Conservation (phyloP, 2,113 vertebrate genomes). For the human (Homo sapiens) region DNA sequence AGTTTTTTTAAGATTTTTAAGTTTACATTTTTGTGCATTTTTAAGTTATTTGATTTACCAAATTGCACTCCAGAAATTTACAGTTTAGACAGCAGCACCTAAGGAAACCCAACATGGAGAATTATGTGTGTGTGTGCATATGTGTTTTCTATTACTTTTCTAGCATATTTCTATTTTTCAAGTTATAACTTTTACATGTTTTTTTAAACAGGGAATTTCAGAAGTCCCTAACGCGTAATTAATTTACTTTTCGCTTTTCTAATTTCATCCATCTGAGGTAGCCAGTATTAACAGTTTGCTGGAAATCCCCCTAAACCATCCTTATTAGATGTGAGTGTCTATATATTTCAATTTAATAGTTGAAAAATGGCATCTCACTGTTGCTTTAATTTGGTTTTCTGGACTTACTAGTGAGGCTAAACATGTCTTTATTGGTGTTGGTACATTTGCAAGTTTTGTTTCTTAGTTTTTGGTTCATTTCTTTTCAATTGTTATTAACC, state of each 20-base stretch:
- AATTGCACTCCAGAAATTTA: not conserved
- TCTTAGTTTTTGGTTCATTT: not conserved
- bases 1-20: too few species aligned
- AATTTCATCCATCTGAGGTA: not conserved
- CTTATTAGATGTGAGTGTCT: not conserved
- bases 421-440: not conserved
- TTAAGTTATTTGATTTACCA: slow-evolving; percentile 13
- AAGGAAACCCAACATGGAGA: not conserved
- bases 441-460: slow-evolving; percentile 27
- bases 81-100: not conserved
- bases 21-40: not conserved
- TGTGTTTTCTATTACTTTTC: not conserved
- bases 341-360: not conserved
- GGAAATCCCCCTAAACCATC: not conserved
- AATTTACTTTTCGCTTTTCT: not conserved
- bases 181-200: not conserved
- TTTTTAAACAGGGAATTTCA: not conserved
- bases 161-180: not conserved
- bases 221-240: not conserved
- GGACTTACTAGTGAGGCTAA: not conserved
- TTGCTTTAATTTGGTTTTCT: not conserved
- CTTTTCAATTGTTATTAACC: not conserved
- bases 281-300: not conserved
- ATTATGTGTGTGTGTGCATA: not conserved
- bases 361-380: not conserved